Conservation (phyloP, 2,113 vertebrate species). For the Casuarius casuarius region DNA sequence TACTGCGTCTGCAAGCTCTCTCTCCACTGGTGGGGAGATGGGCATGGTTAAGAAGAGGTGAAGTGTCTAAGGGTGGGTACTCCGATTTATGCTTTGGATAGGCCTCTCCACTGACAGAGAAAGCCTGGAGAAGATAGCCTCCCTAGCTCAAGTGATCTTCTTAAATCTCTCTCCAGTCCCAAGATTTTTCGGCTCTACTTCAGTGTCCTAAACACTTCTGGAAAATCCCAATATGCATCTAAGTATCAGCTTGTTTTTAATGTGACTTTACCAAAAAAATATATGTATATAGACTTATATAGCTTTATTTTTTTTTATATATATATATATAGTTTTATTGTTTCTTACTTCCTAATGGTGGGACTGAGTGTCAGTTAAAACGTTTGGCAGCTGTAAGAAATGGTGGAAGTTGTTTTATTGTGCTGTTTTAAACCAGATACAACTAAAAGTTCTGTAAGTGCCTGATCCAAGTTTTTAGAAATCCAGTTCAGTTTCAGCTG, state of each 20-base stretch:
- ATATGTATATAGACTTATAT: too few relatives aligned
- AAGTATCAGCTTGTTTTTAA: background rate
- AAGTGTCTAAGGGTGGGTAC: background rate
- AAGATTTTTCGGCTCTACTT: background rate
- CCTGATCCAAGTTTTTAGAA: background rate
- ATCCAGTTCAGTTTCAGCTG: background rate
- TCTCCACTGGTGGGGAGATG: background rate
- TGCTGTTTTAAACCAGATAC: background rate
- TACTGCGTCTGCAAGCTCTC: background rate
- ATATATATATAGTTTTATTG: too few relatives aligned
- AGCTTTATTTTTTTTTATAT: too few relatives aligned
- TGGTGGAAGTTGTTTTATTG: background rate
- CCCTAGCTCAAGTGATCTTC: accelerated
- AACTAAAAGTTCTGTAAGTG: background rate
- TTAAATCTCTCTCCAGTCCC: background rate
- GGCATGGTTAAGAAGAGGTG: too few relatives aligned
- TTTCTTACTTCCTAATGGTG: too few relatives aligned
- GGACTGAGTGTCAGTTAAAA: too few relatives aligned
- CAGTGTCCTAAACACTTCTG: background rate
- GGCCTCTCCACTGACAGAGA: background rate
- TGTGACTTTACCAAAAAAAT: background rate
- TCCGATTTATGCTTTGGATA: background rate
- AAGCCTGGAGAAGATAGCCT: background rate
- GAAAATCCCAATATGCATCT: accelerated
- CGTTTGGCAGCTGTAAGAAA: too few relatives aligned